A percentile compares a stretch with the other conserved stretches of the same genome.
These are phyloP conservation scores for Macroglossus sobrinus DNA, from an alignment of 2,113 vertebrate genomes.

Conservation along the genomic window DNA sequence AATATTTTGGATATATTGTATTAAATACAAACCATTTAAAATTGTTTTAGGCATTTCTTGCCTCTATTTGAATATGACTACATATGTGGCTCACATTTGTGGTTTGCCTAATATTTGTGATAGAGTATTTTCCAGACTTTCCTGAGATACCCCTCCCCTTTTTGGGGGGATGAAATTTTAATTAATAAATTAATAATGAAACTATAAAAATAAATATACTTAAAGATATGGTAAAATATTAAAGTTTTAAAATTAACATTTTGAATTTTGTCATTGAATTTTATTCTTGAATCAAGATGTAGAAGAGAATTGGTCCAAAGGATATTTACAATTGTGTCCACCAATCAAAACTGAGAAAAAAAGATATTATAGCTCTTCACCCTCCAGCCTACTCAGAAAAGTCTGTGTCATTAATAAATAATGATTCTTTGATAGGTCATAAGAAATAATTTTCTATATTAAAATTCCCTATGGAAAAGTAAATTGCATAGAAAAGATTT, in stretches of 20 bases:
- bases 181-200: not conserved
- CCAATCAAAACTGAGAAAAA: not conserved
- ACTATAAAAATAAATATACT: not conserved
- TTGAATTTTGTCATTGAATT: not conserved
- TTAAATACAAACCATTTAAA: not conserved
- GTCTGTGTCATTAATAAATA: not conserved
- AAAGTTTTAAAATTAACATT: not conserved
- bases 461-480: not conserved
- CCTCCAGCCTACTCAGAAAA: not conserved
- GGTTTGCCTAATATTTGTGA: not conserved
- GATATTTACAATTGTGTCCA: not conserved
- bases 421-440: not conserved
- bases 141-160: not conserved
- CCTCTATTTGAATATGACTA: not conserved
- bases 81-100: not conserved
- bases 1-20: not conserved
- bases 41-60: not conserved
- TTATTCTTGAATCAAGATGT: not conserved
- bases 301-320: not conserved
- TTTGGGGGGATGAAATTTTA: not conserved
- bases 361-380: not conserved
- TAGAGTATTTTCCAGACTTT: not conserved
- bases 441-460: not conserved
- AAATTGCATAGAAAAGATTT: not conserved
- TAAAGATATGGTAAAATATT: not conserved